Evolutionary conservation across 2,888 invertebrate genomes (phyloP).

Genomic region (Anorthoa munda): DNA sequence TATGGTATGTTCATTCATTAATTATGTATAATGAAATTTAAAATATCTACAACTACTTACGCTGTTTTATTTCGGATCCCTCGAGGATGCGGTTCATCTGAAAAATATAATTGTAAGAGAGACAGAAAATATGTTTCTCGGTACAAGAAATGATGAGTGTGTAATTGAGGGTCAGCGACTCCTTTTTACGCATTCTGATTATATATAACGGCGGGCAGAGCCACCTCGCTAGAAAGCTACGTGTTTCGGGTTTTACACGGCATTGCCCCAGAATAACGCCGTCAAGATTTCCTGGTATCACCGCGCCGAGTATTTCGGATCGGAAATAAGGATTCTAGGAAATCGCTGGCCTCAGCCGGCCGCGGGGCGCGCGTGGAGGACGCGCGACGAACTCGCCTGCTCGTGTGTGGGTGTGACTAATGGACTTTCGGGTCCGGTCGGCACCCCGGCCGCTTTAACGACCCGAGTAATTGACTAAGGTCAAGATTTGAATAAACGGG

Average conservation of each 20-base stretch:
- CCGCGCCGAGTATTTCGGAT: conserved; percentile 87
- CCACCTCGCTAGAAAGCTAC: conserved; percentile 85
- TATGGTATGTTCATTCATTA: conserved; percentile 81
- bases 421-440: conserved; percentile 48
- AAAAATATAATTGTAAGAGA: conserved; percentile 46
- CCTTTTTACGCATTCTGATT: conserved; percentile 85
- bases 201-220: conserved; percentile 86
- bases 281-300: conserved; percentile 87
- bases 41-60: conserved; percentile 68
- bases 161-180: conserved; percentile 85
- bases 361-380: conserved; percentile 74
- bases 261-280: conserved; percentile 88
- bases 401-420: conserved; percentile 65
- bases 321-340: conserved; percentile 89
- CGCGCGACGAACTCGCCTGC: conserved; percentile 64
- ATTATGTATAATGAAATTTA: conserved; percentile 81
- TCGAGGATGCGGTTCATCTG: conserved; percentile 22
- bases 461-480: conserved; percentile 48
- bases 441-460: conserved; percentile 20
- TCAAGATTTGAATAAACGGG: conserved; percentile 51
- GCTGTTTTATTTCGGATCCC: conserved; percentile 64
- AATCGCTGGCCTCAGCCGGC: conserved; percentile 84
- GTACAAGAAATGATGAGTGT: conserved; percentile 73
- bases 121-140: conserved; percentile 62
- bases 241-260: conserved; percentile 87